phyloP scores from a whole-genome alignment of 2,797 vertebrate genomes.

The Phrynocephalus forsythii region DNA sequence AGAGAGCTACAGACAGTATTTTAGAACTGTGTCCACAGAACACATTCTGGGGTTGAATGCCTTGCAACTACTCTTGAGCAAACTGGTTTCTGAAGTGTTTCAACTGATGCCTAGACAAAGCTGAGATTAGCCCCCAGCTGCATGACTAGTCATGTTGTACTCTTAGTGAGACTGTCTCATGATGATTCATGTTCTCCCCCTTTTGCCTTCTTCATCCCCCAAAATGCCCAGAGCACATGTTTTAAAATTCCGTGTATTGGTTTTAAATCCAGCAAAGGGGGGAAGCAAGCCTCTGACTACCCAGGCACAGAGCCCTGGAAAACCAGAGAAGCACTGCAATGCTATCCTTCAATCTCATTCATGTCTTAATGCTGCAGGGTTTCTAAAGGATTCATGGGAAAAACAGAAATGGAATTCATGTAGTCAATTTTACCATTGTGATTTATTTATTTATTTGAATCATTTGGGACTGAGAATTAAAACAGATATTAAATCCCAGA shows the following conservation, averaged over 20 bases:
- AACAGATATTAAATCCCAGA: too few relatives aligned
- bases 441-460: too few relatives aligned
- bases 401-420: neutral
- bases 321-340: neutral
- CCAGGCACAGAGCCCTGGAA: neutral
- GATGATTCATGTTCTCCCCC: neutral
- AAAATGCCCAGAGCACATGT: neutral
- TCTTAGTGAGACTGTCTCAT: neutral
- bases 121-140: neutral
- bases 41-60: neutral
- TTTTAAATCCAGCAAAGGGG: conserved; percentile 10
- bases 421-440: neutral
- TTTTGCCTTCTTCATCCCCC: neutral
- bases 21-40: neutral
- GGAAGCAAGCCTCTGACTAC: neutral
- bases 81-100: neutral
- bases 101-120: neutral
- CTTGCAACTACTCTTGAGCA: neutral
- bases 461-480: too few relatives aligned
- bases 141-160: neutral
- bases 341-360: neutral
- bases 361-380: neutral
- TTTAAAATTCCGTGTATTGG: neutral
- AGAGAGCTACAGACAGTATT: neutral
- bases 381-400: neutral